These are phyloP conservation scores for Macrostomum cliftonense DNA, from an alignment of 2,888 invertebrate genomes.

Conservation along the genomic window DNA sequence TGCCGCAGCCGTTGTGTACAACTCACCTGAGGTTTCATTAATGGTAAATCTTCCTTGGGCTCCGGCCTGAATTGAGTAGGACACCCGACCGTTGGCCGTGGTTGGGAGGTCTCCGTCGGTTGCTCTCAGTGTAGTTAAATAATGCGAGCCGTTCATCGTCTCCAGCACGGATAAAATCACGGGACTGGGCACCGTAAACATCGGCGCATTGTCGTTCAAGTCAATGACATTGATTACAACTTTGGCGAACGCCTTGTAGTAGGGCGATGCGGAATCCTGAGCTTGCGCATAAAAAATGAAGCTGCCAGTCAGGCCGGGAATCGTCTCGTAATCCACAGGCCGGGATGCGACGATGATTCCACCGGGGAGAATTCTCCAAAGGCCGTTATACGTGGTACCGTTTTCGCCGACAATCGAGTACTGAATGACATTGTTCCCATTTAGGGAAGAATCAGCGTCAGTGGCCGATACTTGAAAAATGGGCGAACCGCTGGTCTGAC, in stretches of 20 bases:
- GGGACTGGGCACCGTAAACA: conserved; percentile 55
- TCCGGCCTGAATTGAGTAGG: conserved; percentile 67
- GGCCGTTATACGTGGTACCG: conserved; percentile 12
- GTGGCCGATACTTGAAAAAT: conserved; percentile 46
- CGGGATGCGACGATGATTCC: conserved; percentile 30
- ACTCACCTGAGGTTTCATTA: conserved; percentile 57
- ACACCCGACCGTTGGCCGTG: conserved; percentile 62
- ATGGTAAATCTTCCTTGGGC: conserved; percentile 77
- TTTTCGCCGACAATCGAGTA: conserved; percentile 50
- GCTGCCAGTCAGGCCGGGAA: conserved; percentile 53
- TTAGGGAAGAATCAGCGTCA: conserved; percentile 50
- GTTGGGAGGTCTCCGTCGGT: conserved; percentile 66
- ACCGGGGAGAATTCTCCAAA: conserved; percentile 29
- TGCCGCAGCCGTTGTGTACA: conserved; percentile 64
- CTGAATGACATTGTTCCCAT: conserved; percentile 46
- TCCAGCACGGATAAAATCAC: conserved; percentile 51
- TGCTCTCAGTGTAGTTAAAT: conserved; percentile 51
- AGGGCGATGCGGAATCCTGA: conserved; percentile 17
- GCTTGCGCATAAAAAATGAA: conserved; percentile 19
- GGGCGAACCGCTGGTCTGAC: conserved; percentile 10
- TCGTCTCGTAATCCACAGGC: conserved; percentile 45
- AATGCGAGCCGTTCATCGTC: conserved; percentile 51
- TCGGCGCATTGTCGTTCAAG: no score
- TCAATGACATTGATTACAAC: conserved; percentile 41
- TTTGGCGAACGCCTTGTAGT: conserved; percentile 15